Base-by-base conservation (phyloP, 2,113 vertebrate species). In the Excalfactoria chinensis region DNA sequence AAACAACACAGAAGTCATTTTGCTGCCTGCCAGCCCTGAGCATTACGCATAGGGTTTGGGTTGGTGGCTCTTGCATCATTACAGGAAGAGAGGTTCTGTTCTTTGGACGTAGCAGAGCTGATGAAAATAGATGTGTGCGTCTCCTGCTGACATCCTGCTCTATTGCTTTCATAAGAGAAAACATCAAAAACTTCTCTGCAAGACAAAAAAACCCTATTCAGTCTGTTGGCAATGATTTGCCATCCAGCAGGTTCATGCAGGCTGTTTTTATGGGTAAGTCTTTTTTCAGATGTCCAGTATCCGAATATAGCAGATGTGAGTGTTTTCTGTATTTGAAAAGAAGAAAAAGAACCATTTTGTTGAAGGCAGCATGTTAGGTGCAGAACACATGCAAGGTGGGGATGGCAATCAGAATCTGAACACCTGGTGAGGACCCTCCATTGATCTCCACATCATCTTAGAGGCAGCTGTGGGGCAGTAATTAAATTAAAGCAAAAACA, bases 201-300 rank as follows among this genome's bases (percentile, higher is more conserved):
- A 89, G 68, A 74, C 74, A 94, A 89, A 74, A 77, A 94, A 89
- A 93, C 88, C 70, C 70, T 49, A 53, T 53, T 82, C 35, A 19
- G 60, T 28, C 60, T 0, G 1, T 32, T 91, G 95, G 86, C 85
- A 86, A 58, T 44, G 72, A 19, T 51, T 81, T 80, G 40, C 73
- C 74, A 75, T 93, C 86, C 74, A 91, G 55, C 68, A 80, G 71
- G 82, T 91, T 89, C 87, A 93, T 72, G 79, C 82, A 92, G 55
- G 44, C 78, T 92, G 1, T 74, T 91, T 93, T 59, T 48, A 59
- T 14, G 51, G 32, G 43, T 71, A 63, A 94, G 89, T 70, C 70
- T 89, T 96, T 96, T 91, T 87, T 95, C 91, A 83, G 87, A 91
- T 85, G 75, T 87, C 75, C 91, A 64, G 40, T 53, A 64, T 75